A percentile compares a stretch with the other conserved stretches of the same genome.
phyloP scores from a whole-genome alignment of 2,888 invertebrate genomes.

The Ethmia dodecea region DNA sequence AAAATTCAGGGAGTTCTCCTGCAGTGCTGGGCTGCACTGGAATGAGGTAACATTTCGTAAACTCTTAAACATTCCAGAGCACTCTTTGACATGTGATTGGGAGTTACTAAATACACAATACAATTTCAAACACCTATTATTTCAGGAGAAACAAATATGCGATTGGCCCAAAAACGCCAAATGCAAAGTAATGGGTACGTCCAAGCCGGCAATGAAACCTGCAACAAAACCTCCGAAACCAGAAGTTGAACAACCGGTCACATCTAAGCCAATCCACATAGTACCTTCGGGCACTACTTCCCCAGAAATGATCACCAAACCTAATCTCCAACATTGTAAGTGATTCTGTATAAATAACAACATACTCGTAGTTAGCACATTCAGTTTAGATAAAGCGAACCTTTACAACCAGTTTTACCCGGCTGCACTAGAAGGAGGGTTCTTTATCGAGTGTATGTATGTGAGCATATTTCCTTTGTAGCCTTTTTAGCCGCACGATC shows the following conservation, averaged over 20 bases:
- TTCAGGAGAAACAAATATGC: constrained; percentile 79
- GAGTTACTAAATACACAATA: too few species aligned
- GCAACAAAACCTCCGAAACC: constrained; percentile 15
- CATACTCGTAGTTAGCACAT: too few species aligned
- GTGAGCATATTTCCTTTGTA: too few species aligned
- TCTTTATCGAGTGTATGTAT: too few species aligned
- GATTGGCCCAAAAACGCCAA: constrained; percentile 84
- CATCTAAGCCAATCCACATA: constrained; percentile 28
- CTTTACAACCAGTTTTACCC: too few species aligned
- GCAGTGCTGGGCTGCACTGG: constrained; percentile 85
- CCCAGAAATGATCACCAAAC: constrained; percentile 36
- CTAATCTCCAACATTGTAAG: constrained; percentile 53
- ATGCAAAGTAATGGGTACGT: constrained; percentile 63
- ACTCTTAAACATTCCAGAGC: background rate
- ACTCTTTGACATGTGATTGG: background rate
- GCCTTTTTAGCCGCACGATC: background rate
- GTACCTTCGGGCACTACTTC: constrained; percentile 50
- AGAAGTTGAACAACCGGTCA: constrained; percentile 17
- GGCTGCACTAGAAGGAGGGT: too few species aligned
- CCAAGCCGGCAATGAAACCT: constrained; percentile 12
- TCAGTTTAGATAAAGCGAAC: too few species aligned
- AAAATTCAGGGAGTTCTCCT: constrained; percentile 83
- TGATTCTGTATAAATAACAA: too few species aligned
- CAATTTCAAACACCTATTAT: too few species aligned
- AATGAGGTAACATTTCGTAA: constrained; percentile 71